Evolutionary conservation across 2,113 vertebrate genomes (phyloP), one percentile per base, ranked within the genome.

Genomic region (Lepus americanus): DNA sequence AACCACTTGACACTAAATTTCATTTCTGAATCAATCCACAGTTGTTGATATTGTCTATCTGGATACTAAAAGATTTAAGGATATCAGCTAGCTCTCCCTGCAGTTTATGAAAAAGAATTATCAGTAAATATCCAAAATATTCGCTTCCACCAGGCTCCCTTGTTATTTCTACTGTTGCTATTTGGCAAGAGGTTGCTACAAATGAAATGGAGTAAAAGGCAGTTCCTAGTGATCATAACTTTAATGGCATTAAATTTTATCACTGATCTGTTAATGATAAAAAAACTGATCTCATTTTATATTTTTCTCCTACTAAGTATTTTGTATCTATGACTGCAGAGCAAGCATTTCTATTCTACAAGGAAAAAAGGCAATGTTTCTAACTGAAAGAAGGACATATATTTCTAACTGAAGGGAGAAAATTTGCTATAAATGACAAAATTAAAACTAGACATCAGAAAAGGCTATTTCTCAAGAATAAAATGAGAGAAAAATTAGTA

Each of bases 191-290:
- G 80, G 87, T 1, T 69, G 23, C 64, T 90, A 80, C 88, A 95
- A 94, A 83, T 63, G n/a, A 90, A 94, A 85, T 73, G 66, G 87
- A 94, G 82, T 84, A 92, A 91, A 94, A 95, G 94, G 89, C 85
- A 95, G 81, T 79, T 94, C 85, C 95, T 64, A 77, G 29, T 83
- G 74, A 82, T 87, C 44, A 13, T 55, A 74, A 94, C 2, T 92
- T 0, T 61, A 94, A 90, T 44, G 82, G 51, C 23, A 93, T 82
- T 95, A 72, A 67, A 87, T 44, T 89, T 1, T 80, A 81, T 78
- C 61, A 95, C 31, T 92, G 63, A 31, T 79, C 9, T 93, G 16
- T 66, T 88, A 87, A 89, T 49, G 22, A 61, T 61, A 89, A 94
- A 94, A 94, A n/a, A 90, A 92, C 9, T 76, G 61, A 94, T 92